phyloP scores from a whole-genome alignment of 2,888 invertebrate genomes.

The Apamea epomidion region DNA sequence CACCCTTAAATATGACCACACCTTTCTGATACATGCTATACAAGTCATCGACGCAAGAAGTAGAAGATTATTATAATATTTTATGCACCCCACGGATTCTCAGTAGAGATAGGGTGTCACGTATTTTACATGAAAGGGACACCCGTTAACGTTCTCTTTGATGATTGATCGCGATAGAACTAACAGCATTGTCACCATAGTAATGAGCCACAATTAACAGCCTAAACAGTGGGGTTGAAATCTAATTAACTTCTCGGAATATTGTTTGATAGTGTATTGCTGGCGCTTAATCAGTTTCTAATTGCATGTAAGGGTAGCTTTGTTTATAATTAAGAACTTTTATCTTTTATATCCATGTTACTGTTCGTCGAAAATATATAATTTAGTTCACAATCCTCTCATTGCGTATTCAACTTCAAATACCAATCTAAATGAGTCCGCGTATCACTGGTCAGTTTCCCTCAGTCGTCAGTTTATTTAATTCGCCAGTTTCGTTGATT shows the following conservation, averaged over 20 bases:
- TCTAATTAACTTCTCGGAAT: slow-evolving; percentile 37
- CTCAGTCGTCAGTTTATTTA: too few species aligned
- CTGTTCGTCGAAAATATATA: background rate
- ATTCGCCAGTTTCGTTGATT: too few species aligned
- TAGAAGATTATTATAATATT: slow-evolving; percentile 19
- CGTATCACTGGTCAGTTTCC: too few species aligned
- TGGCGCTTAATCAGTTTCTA: background rate
- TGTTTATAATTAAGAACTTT: background rate
- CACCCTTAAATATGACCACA: background rate
- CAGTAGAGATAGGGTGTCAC: slow-evolving; percentile 9
- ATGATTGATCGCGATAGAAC: slow-evolving; percentile 42
- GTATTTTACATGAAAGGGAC: slow-evolving; percentile 10
- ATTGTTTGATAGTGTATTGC: slow-evolving; percentile 8
- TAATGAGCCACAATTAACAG: slow-evolving; percentile 34
- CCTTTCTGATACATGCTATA: background rate
- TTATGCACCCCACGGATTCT: slow-evolving; percentile 35
- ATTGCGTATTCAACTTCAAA: background rate
- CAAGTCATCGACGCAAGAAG: too few species aligned
- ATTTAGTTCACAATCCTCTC: background rate
- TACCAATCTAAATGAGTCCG: background rate
- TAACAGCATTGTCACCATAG: slow-evolving; percentile 37
- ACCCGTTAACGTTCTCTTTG: slow-evolving; percentile 21
- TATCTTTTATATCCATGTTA: background rate
- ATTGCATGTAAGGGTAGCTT: background rate
- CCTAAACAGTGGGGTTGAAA: slow-evolving; percentile 33